phyloP scores from a whole-genome alignment of 2,113 vertebrate species.

The Gymnarchus niloticus region DNA sequence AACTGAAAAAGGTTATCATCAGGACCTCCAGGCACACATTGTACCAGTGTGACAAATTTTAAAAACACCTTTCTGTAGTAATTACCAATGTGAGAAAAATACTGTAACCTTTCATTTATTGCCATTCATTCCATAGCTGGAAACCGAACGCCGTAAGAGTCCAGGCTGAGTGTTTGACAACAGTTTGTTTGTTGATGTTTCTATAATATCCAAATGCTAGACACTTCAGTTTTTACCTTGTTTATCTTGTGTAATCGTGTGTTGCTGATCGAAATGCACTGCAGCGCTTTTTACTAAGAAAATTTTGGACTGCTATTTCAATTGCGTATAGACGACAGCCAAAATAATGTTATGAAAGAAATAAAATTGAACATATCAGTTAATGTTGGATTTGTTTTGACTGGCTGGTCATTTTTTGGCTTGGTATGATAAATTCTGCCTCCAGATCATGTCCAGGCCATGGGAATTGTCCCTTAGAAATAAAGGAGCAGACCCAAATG shows the following conservation, averaged over 20 bases:
- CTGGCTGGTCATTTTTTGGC: neutral
- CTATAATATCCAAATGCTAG: neutral
- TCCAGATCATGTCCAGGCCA: neutral
- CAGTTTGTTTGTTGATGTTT: neutral
- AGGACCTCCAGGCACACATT: neutral
- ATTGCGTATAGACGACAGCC: neutral
- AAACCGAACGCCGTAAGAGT: neutral
- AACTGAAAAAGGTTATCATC: neutral
- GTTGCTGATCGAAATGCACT: neutral
- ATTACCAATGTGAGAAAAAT: neutral
- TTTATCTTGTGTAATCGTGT: neutral
- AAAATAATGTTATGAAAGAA: neutral
- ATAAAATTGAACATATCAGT: neutral
- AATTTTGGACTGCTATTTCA: neutral
- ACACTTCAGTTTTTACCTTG: neutral
- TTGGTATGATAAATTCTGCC: neutral
- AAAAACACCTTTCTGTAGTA: neutral
- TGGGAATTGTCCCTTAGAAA: too few species aligned
- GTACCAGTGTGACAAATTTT: neutral
- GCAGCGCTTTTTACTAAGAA: neutral
- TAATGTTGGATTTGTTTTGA: neutral
- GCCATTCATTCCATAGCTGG: neutral
- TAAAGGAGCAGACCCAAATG: too few species aligned
- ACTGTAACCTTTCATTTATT: neutral
- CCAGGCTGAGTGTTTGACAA: neutral